These are phyloP conservation scores for Menidia beryllina DNA, from an alignment of 2,113 vertebrate genomes.

Conservation along the genomic window DNA sequence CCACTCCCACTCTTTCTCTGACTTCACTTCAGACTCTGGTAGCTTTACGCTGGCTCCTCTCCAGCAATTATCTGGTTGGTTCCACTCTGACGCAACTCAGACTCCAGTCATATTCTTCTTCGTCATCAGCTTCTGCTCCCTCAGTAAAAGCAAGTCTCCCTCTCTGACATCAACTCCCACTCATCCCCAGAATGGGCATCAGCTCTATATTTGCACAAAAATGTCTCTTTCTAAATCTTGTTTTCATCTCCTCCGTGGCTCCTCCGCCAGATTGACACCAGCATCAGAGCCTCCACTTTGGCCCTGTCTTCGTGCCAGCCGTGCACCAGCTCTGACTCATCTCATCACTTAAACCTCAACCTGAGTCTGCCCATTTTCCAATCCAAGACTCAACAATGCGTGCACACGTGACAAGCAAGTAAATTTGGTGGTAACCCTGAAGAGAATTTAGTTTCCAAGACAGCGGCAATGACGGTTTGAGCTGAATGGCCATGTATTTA, in stretches of 20 bases:
- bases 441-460: not conserved
- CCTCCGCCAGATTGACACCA: conserved; percentile 45
- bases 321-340: conserved; percentile 52
- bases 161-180: conserved; percentile 69
- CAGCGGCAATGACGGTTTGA: no score
- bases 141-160: conserved; percentile 56
- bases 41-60: conserved; percentile 61
- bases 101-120: conserved; percentile 64
- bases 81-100: conserved; percentile 76
- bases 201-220: conserved; percentile 44
- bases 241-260: conserved; percentile 42
- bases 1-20: conserved; percentile 45
- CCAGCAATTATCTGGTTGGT: conserved; percentile 76
- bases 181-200: conserved; percentile 58
- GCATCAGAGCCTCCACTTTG: conserved; percentile 32
- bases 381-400: conserved; percentile 15
- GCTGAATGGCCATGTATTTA: not conserved
- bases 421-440: not conserved
- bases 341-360: conserved; percentile 44
- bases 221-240: conserved; percentile 41
- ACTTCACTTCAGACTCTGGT: conserved; percentile 62
- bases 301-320: conserved; percentile 45
- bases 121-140: conserved; percentile 69
- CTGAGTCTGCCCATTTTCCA: conserved; percentile 9
- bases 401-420: not conserved